phyloP scores from a whole-genome alignment of 2,888 invertebrate genomes.

The Schizaphis graminum region DNA sequence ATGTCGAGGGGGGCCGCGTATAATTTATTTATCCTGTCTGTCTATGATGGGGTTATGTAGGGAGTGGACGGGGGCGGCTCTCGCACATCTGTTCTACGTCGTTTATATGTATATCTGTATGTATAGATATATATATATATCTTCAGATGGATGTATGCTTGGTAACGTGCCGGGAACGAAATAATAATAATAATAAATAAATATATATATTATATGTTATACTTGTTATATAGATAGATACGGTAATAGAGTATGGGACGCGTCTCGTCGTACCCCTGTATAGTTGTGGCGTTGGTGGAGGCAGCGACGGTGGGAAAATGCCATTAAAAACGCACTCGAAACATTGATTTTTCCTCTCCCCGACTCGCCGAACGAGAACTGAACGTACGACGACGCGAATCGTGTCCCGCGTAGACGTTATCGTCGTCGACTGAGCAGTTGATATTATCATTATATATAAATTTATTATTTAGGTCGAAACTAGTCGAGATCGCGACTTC shows the following conservation, averaged over 20 bases:
- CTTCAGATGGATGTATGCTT: background rate
- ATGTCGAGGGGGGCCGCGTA: slow-evolving; percentile 53
- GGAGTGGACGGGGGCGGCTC: slow-evolving; percentile 38
- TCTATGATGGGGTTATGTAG: background rate
- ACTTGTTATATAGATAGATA: background rate
- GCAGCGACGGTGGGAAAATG: slow-evolving; percentile 46
- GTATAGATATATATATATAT: too few relatives aligned
- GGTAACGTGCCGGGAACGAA: slow-evolving; percentile 20
- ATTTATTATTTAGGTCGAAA: slow-evolving; percentile 39
- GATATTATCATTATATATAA: slow-evolving; percentile 36
- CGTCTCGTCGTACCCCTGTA: background rate
- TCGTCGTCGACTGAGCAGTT: background rate
- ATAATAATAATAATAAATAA: background rate
- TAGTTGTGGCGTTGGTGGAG: background rate
- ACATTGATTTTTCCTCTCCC: slow-evolving; percentile 56
- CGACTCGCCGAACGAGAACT: slow-evolving; percentile 23
- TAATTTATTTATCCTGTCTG: slow-evolving; percentile 63
- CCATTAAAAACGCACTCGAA: slow-evolving; percentile 58
- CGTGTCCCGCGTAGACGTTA: background rate
- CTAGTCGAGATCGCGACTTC: background rate
- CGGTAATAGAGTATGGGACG: background rate
- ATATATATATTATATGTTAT: background rate
- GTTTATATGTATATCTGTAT: background rate
- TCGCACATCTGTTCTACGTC: slow-evolving; percentile 57
- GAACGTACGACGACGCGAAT: background rate